Base-by-base conservation (phyloP, 2,888 invertebrate species). In the Melinaea marsaeus region DNA sequence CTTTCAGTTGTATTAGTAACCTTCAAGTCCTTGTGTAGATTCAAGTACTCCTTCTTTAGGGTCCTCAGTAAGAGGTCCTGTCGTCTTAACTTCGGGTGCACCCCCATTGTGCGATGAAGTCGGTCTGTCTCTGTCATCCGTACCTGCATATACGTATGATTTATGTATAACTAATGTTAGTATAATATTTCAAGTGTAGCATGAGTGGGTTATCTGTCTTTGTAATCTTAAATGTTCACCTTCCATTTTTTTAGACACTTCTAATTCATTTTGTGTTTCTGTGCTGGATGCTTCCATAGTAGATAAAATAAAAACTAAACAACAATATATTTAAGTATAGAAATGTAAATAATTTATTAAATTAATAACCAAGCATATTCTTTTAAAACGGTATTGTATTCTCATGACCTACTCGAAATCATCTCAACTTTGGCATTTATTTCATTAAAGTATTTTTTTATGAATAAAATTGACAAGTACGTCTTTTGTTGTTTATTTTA, bases 161-260 rank as follows among this genome's bases (percentile, higher is more conserved):
- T 9, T 4, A 42, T 42, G 11, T 9, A 0, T 42, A 42, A 9
- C 22, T 22, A 22, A 22, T 1, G 22, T 22, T 22, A 22, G 22
- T 22, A 22, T 22, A 22, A 22, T 48, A 13, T 57, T 6, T 6
- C n/a, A n/a, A 4, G n/a, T 35, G 4, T 13, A 35, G 57, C 11
- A 42, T 42, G 42, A 45, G 33, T 42, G 7, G 13, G 22, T 51
- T 54, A 83, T 89, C 76, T 90, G 88, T 79, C 89, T 80, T 55
- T 88, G 88, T 0, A 88, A 65, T n/a, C 85, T 75, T 2, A 86
- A 67, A 68, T 87, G 87, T 55, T 90, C 89, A 42, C 90, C 90
- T 59, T 90, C 89, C 79, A 84, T 83, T 63, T 87, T 90, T 67
- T 79, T 85, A 47, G 78, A 57, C 1, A 86, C 66, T 0, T 89